Conservation (phyloP, 2,113 vertebrate species). For the Calypte anna region DNA sequence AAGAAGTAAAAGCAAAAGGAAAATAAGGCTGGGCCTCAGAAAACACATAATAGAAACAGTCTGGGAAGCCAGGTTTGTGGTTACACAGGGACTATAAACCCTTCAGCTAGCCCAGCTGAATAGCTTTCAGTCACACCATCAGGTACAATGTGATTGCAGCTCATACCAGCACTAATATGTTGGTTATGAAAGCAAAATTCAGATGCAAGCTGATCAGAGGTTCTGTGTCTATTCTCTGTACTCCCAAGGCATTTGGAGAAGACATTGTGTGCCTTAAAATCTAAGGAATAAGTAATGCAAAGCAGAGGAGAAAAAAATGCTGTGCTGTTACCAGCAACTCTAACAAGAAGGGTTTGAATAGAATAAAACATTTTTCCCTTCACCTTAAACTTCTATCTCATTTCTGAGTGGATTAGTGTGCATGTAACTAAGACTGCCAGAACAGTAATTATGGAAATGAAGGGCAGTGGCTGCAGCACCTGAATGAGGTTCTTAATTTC, state of each 20-base stretch:
- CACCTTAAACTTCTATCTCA: not conserved
- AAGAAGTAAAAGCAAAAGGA: not conserved
- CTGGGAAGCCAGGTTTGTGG: constrained; percentile 7
- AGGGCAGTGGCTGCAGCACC: not conserved
- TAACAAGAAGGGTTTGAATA: not conserved
- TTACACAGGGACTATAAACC: not conserved
- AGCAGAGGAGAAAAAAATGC: not conserved
- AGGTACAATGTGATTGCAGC: not conserved
- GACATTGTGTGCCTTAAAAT: not conserved
- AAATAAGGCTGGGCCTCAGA: constrained; percentile 12
- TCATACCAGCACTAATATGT: not conserved
- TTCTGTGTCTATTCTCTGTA: not conserved
- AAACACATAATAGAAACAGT: not conserved
- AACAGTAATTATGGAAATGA: not conserved
- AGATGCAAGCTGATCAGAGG: not conserved
- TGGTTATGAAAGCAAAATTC: not conserved
- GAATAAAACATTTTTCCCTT: not conserved
- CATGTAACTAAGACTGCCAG: not conserved
- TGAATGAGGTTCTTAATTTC: not conserved
- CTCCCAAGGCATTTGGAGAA: not conserved
- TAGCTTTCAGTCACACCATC: not conserved
- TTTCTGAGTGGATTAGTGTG: not conserved
- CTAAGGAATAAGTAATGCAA: not conserved
- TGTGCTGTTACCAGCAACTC: not conserved
- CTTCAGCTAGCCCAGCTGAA: not conserved